Base-by-base conservation (phyloP, 2,113 vertebrate genomes). In the Loxodonta africana region DNA sequence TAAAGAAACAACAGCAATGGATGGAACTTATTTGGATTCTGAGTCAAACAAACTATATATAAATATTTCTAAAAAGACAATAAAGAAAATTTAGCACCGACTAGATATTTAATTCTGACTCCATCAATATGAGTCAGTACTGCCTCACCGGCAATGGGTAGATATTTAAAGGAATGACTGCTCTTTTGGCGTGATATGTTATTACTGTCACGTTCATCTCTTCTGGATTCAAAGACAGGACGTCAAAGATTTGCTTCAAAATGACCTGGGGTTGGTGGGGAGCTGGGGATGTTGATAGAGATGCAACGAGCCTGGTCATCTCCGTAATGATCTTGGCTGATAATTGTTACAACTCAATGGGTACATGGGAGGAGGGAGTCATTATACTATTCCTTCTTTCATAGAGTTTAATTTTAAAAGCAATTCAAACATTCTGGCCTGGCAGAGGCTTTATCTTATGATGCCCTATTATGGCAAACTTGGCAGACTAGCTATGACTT, bases 241-340 rank as follows among this genome's bases (percentile, higher is more conserved):
- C 5, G 51, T 53, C 51, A 53, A 53, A 53, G 51, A 53, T 53
- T 7, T 53, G 51, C 51, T 53, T 53, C 51, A 53, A 53, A 53
- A 12, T 37, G 2, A 74, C 23, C 14, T 63, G 30, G 10, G 80
- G 51, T 51, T 21, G 20, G 30, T 4, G 20, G 37, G 37, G 14
- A 15, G 1, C 0, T 48, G 48, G 51, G 6, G 51, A 10, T 6
- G 25, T 33, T 33, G 1, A 17, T 15, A 7, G 33, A 60, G 37
- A 65, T 5, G n/a, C 60, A n/a, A 11, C 21, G 9, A 21, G 37
- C 15, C 0, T 1, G 2, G 18, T 23, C 53, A 1, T 25, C 73
- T 30, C 0, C 2, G 18, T 9, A 18, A 7, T 23, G 0, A 10
- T 4, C 85, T 28, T 10, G 6, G 57, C 0, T 37, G 37, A 37